Percentiles rank a stretch among this genome's conserved stretches.
Conservation (phyloP, 2,113 vertebrate species). For the Corythornis cristatus region DNA sequence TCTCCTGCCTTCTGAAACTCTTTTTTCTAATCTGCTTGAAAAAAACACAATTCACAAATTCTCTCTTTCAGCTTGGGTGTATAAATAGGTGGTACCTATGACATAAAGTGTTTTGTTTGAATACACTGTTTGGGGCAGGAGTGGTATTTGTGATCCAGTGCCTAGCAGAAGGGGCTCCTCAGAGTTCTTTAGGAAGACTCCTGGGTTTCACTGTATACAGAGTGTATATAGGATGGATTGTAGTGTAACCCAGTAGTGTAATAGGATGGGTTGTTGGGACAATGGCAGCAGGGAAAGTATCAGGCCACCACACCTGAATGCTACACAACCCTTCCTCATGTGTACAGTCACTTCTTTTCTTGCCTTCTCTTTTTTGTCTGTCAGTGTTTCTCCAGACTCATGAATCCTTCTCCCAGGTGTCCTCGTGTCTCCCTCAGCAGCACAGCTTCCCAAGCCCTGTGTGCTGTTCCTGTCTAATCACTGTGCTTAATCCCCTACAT, state of each 20-base stretch:
- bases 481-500: background rate
- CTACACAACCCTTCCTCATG: background rate
- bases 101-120: background rate
- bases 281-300: background rate
- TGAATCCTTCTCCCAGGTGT: background rate
- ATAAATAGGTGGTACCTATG: background rate
- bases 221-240: background rate
- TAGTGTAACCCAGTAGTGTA: background rate
- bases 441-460: background rate
- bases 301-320: background rate
- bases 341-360: background rate
- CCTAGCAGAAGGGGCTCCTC: background rate
- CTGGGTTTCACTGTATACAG: background rate
- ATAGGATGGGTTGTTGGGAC: fast-evolving
- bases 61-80: background rate
- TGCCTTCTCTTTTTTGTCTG: background rate
- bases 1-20: background rate
- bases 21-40: background rate
- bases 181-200: background rate
- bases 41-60: background rate
- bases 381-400: fast-evolving
- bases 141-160: background rate
- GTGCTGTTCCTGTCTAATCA: background rate
- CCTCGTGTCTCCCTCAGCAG: background rate
- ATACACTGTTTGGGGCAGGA: background rate